These are phyloP conservation scores for Eptatretus atami DNA, from an alignment of 2,797 vertebrate genomes.

Conservation along the genomic window DNA sequence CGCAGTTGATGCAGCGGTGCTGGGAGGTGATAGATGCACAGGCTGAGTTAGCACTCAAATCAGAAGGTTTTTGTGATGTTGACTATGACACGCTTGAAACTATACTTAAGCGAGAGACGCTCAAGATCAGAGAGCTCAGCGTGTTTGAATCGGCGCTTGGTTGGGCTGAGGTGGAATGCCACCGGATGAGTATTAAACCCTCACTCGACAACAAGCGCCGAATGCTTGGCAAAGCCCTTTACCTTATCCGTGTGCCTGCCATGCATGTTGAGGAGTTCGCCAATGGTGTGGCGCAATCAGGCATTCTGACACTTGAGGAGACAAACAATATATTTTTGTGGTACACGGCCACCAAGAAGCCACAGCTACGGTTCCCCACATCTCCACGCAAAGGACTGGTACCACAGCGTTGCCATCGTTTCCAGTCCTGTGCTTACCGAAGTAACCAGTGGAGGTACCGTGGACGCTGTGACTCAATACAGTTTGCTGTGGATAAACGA, in stretches of 20 bases:
- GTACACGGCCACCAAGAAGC: constrained; percentile 85
- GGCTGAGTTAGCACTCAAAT: constrained; percentile 66
- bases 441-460: constrained; percentile 98
- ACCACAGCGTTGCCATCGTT: constrained; percentile 75
- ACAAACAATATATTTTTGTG: constrained; percentile 95
- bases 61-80: constrained; percentile 88
- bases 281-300: constrained; percentile 71
- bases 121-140: constrained; percentile 91
- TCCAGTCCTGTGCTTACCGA: constrained; percentile 85
- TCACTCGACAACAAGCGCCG: constrained; percentile 79
- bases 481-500: constrained; percentile 77
- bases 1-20: constrained; percentile 83
- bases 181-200: constrained; percentile 37
- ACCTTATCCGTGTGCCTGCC: constrained; percentile 61
- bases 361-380: constrained; percentile 55
- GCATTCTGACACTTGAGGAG: constrained; percentile 64
- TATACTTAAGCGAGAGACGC: constrained; percentile 66
- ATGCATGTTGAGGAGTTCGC: constrained; percentile 91
- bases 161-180: constrained; percentile 93
- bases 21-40: constrained; percentile 98
- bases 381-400: constrained; percentile 50
- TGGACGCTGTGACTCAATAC: constrained; percentile 84
- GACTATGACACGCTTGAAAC: constrained; percentile 80
- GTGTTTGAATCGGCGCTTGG: constrained; percentile 69
- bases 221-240: constrained; percentile 62